Percentiles rank a stretch among this genome's conserved stretches.
phyloP scores from a whole-genome alignment of 2,888 invertebrate genomes.

The Caenorhabditis japonica region DNA sequence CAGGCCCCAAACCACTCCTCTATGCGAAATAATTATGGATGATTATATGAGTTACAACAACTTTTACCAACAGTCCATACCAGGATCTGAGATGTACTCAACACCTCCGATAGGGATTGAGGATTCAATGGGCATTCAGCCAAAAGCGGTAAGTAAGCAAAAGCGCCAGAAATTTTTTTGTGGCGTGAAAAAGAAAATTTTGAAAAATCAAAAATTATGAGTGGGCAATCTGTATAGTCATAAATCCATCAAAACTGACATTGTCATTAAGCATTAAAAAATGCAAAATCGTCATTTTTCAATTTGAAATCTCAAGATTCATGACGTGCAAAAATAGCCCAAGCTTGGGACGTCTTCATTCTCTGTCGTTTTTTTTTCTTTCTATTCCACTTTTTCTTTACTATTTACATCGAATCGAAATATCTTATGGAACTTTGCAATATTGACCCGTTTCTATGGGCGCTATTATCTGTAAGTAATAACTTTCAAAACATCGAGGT shows the following conservation, averaged over 20 bases:
- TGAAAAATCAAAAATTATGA: background rate
- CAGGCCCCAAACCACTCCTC: constrained; percentile 39
- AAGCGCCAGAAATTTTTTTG: background rate
- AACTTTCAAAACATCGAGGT: no score
- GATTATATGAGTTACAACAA: constrained; percentile 54
- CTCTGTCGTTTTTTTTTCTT: no score
- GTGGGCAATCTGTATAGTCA: constrained; percentile 23
- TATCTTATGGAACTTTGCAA: background rate
- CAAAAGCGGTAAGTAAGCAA: constrained; percentile 47
- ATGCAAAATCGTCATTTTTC: constrained; percentile 36
- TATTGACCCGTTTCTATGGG: constrained; percentile 34
- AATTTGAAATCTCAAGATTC: constrained; percentile 20
- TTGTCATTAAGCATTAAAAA: constrained; percentile 31
- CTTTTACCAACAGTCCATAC: constrained; percentile 41
- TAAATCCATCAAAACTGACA: constrained; percentile 45
- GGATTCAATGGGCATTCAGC: constrained; percentile 41
- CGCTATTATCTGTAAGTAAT: constrained; percentile 32
- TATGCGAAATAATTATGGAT: constrained; percentile 52
- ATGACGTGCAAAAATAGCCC: no score
- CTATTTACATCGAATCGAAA: background rate
- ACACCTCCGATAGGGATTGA: constrained; percentile 44
- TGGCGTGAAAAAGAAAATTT: background rate
- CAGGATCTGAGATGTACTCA: constrained; percentile 39
- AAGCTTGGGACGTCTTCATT: constrained; percentile 15
- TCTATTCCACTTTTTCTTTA: background rate